Percentiles rank a stretch among this genome's conserved stretches.
phyloP scores from a whole-genome alignment of 2,888 invertebrate genomes.

The Acleris sparsana region DNA sequence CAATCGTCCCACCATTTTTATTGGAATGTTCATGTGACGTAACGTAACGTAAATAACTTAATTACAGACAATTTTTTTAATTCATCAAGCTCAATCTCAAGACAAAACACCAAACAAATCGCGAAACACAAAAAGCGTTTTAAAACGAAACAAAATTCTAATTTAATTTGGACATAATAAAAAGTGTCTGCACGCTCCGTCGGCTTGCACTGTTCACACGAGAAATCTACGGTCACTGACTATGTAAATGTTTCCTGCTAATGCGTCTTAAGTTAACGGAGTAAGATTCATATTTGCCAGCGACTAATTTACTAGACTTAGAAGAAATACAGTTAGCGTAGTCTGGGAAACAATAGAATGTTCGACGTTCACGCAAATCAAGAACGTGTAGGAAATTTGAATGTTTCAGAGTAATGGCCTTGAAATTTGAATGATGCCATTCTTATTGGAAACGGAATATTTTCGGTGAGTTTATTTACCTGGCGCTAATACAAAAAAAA shows the following conservation, averaged over 20 bases:
- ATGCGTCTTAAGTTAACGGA: slow-evolving; percentile 17
- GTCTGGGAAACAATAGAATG: slow-evolving; percentile 50
- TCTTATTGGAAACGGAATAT: too few species aligned
- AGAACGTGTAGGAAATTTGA: slow-evolving; percentile 30
- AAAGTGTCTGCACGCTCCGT: slow-evolving; percentile 61
- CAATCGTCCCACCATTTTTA: too few species aligned
- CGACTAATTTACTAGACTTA: slow-evolving; percentile 40
- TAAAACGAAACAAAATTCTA: slow-evolving; percentile 52
- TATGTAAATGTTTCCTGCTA: slow-evolving; percentile 66
- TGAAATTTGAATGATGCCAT: slow-evolving; percentile 3
- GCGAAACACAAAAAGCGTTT: slow-evolving; percentile 16
- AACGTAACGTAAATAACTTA: background rate
- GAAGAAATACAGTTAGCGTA: slow-evolving; percentile 59
- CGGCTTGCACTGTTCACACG: slow-evolving; percentile 70
- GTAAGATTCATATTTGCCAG: slow-evolving; percentile 14
- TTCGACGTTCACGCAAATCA: slow-evolving; percentile 40
- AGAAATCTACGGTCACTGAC: slow-evolving; percentile 80
- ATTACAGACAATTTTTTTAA: background rate
- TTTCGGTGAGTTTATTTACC: too few species aligned
- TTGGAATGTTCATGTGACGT: too few species aligned
- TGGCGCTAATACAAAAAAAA: too few species aligned
- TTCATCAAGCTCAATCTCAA: background rate
- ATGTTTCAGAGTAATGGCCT: slow-evolving; percentile 19
- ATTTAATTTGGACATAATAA: slow-evolving; percentile 71
- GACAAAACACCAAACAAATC: slow-evolving; percentile 25